Evolutionary conservation across 92 coral and sea anemone species (phyloP).

Genomic region (Plumapathes pennacea): DNA sequence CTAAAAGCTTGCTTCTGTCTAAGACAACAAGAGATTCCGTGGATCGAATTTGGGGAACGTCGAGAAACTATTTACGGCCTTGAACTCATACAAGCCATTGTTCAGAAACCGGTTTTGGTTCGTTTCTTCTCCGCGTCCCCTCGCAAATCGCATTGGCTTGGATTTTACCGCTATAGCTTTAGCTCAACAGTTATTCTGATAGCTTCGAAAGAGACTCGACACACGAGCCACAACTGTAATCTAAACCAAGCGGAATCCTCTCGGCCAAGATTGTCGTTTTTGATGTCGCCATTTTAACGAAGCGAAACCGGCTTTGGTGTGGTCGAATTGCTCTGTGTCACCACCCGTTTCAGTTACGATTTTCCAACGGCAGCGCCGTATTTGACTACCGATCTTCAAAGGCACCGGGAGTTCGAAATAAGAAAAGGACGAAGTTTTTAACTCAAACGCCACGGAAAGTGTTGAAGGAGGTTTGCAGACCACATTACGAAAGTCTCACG

Average conservation of each 20-base stretch:
- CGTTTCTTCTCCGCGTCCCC: constrained; percentile 19
- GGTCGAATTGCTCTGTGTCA: constrained; percentile 38
- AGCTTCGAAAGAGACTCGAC: too few species aligned
- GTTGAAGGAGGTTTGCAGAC: constrained; percentile 25
- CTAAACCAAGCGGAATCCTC: constrained; percentile 28
- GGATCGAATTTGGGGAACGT: constrained; percentile 42
- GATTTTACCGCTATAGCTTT: too few species aligned
- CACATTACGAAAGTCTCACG: background rate
- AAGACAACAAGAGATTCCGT: constrained; percentile 35
- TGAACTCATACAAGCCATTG: too few species aligned
- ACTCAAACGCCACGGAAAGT: constrained; percentile 30
- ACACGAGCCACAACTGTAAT: too few species aligned
- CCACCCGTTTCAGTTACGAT: too few species aligned
- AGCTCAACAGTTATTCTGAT: too few species aligned
- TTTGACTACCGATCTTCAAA: too few species aligned
- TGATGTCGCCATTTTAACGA: constrained; percentile 96
- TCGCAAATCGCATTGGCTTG: too few species aligned
- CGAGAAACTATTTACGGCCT: constrained; percentile 31
- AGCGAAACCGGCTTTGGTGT: constrained; percentile 50
- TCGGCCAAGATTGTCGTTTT: constrained; percentile 49
- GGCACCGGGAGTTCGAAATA: too few species aligned
- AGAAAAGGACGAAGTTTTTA: constrained; percentile 21
- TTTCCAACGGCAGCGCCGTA: too few species aligned
- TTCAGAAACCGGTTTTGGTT: constrained; percentile 64
- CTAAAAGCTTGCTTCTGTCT: background rate